Evolutionary conservation across 2,113 vertebrate species (phyloP), one percentile per base, ranked within the genome.

Genomic region (Paedocypris sp.): DNA sequence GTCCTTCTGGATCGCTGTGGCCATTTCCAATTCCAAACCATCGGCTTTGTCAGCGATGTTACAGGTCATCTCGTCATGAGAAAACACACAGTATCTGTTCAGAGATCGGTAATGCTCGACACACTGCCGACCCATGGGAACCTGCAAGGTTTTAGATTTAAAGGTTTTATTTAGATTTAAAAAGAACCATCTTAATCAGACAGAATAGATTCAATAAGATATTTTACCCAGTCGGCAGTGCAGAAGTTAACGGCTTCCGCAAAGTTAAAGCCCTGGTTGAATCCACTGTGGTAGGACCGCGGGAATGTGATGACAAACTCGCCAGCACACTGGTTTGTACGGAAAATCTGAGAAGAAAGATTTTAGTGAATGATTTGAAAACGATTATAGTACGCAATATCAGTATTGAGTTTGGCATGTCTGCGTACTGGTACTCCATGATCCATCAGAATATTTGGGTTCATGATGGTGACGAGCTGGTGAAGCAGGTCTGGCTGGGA

Each of bases 381-480:
- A n/a, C n/a, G n/a, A n/a, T n/a, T n/a, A n/a, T n/a, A n/a, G n/a
- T n/a, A n/a, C n/a, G n/a, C n/a, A n/a, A n/a, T n/a, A n/a, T n/a
- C n/a, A n/a, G n/a, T n/a, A n/a, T n/a, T n/a, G n/a, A n/a, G n/a
- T n/a, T n/a, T n/a, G n/a, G n/a, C 42, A 11, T 31, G 12, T 66
- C 58, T 60, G 88, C 87, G 76, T 90, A 98, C 95, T 75, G 95
- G 95, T 64, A 98, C 88, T 32, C 92, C 88, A 19, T 98, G 89
- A 78, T 91, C 88, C 94, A 98, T 98, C 72, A 98, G 83, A 2
- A 92, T 91, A 74, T 98, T 98, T 66, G 95, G 95, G 83, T 98
- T 98, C 95, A 98, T 98, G 79, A 98, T 98, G 75, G 95, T 98
- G 79, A 98, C 95, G 64, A 98, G 87, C 78, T 98, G 95, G 76